phyloP scores from a whole-genome alignment of 2,113 vertebrate genomes.

The Leucopsar rothschildi region DNA sequence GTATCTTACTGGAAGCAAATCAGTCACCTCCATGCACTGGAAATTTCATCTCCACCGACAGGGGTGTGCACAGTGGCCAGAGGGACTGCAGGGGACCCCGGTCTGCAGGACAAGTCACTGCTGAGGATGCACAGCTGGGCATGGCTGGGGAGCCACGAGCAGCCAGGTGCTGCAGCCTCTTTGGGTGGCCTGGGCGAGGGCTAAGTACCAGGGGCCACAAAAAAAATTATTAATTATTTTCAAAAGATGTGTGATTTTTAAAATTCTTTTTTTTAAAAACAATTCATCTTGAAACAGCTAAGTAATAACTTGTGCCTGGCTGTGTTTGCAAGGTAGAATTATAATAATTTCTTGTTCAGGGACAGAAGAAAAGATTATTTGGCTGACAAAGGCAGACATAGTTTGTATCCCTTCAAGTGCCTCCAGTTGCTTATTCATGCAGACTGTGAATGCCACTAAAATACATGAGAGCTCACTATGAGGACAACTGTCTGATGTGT shows the following conservation, averaged over 20 bases:
- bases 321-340: conserved; percentile 15
- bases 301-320: conserved; percentile 2
- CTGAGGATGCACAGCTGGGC: background rate
- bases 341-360: background rate
- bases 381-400: background rate
- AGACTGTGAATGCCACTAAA: conserved; percentile 25
- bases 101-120: background rate
- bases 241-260: background rate
- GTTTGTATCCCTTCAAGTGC: background rate
- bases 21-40: background rate
- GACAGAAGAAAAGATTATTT: conserved; percentile 11
- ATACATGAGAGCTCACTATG: background rate
- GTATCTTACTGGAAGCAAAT: conserved; percentile 3
- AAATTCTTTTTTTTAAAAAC: background rate
- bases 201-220: background rate
- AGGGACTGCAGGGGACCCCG: rapidly evolving
- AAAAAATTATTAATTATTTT: background rate
- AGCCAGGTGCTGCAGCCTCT: background rate
- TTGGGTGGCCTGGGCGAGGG: background rate
- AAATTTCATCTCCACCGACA: background rate
- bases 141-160: background rate
- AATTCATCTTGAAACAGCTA: background rate
- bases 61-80: background rate
- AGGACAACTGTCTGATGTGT: background rate
- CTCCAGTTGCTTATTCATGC: conserved; percentile 26